Conservation (phyloP, 1,140 invertebrate genomes). For the Camponotus vicinus region DNA sequence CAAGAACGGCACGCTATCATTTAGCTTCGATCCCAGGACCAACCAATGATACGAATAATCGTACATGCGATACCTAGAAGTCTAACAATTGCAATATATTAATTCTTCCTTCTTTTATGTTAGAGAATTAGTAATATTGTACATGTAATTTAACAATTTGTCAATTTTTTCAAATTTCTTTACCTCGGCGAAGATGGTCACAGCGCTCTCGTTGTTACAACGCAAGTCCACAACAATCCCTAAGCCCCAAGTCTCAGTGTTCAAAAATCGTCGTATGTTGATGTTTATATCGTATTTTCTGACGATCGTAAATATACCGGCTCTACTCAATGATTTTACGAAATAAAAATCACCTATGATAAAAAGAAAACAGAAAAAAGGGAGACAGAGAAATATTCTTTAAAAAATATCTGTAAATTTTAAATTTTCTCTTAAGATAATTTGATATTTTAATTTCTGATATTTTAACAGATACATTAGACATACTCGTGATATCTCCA, state of each 20-base stretch:
- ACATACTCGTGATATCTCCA: constrained; percentile 67
- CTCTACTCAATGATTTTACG: constrained; percentile 68
- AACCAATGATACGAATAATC: constrained; percentile 76
- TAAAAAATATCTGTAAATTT: neutral
- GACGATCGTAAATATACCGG: constrained; percentile 70
- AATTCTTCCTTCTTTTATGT: neutral
- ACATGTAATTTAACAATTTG: neutral
- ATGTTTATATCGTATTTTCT: constrained; percentile 53
- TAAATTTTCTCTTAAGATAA: neutral
- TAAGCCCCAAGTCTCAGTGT: constrained; percentile 57
- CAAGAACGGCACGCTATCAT: constrained; percentile 56
- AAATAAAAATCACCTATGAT: constrained; percentile 71
- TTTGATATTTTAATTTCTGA: neutral
- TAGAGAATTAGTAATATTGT: neutral
- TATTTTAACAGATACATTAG: neutral
- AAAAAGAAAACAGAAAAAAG: neutral
- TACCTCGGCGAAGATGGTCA: constrained; percentile 71
- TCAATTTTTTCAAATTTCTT: constrained; percentile 3
- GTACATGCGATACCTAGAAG: constrained; percentile 71
- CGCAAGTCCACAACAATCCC: constrained; percentile 74
- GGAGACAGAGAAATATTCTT: neutral
- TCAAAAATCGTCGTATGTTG: constrained; percentile 65
- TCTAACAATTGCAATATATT: constrained; percentile 58
- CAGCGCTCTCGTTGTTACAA: constrained; percentile 64
- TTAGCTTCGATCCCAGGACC: constrained; percentile 71